Evolutionary conservation across 2,888 invertebrate species (phyloP).

Genomic region (Eulithis prunata): DNA sequence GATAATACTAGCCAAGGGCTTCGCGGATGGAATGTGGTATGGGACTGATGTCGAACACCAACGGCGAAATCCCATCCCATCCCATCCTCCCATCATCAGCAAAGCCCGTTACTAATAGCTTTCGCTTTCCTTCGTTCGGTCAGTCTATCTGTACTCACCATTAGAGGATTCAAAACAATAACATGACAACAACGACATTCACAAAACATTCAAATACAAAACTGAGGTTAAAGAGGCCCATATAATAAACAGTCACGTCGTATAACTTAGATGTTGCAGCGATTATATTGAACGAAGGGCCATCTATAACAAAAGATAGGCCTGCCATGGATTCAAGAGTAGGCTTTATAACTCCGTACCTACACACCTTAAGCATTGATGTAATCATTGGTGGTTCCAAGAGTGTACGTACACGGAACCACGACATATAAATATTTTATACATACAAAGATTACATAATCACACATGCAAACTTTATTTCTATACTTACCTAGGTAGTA

Average conservation of each 20-base stretch:
- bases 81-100: no score
- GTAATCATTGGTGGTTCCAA: conserved; percentile 20
- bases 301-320: conserved; percentile 27
- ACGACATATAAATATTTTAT: conserved; percentile 33
- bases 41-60: no score
- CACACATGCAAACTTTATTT: conserved; percentile 44
- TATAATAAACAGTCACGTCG: conserved; percentile 20
- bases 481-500: conserved; percentile 41
- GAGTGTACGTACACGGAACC: conserved; percentile 46
- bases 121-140: no score
- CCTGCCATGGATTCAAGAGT: conserved; percentile 34
- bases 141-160: no score
- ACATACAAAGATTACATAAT: conserved; percentile 49
- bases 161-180: no score
- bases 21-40: no score
- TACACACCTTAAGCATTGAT: conserved; percentile 27
- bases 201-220: no score
- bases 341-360: conserved; percentile 10
- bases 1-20: no score
- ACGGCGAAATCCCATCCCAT: no score
- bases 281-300: conserved; percentile 29
- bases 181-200: no score
- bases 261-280: conserved; percentile 22
- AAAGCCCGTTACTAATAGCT: no score
- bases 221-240: neutral